Evolutionary conservation across 1,140 invertebrate species (phyloP), one percentile per base, ranked within the genome.

Genomic region (Scaptomyza pallida): DNA sequence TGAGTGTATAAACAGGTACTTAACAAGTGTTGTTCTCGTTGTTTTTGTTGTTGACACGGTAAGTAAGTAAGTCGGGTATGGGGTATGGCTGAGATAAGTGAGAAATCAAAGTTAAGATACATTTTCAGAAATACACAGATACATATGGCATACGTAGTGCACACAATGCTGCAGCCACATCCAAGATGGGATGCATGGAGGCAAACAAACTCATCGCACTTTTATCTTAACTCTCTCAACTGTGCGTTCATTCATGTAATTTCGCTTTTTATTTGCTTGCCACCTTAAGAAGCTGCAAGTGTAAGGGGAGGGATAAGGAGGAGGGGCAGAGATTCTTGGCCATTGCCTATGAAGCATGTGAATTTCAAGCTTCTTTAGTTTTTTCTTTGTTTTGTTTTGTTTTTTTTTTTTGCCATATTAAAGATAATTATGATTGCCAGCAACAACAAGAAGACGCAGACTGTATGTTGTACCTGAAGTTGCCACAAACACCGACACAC

Each of bases 351-450:
- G 64, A 41, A 44, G 65, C 60, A 65, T 50, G 37, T 57, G 71
- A 60, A 47, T 56, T 57, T 48, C 9, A 15, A 54, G 47, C 61
- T 57, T 62, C 59, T 60, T 56, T 48, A 5, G 2, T 30, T 30
- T 30, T 2, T 21, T 21, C 4, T 21, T 4, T 21, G 19, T 21
- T 21, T 21, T 21, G 19, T 21, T 21, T 30, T 19, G 4, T 12
- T 35, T 0, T 12, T 62, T 35, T 6, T 50, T 54, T 55, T 52
- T 48, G 15, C 40, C 21, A 3, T 56, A 83, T 83, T 83, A 75
- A 83, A 82, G 78, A 82, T 82, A 82, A 82, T 82, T 82, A 82
- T 82, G 78, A 82, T 82, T 82, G 72, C 78, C 79, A 82, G 45
- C 77, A 72, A 68, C 52, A 60, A 48, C 35, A 55, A 72, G 5